Evolutionary conservation across 1,140 invertebrate species (phyloP), one percentile per base, ranked within the genome.

Genomic region (Condylostylus longicornis): DNA sequence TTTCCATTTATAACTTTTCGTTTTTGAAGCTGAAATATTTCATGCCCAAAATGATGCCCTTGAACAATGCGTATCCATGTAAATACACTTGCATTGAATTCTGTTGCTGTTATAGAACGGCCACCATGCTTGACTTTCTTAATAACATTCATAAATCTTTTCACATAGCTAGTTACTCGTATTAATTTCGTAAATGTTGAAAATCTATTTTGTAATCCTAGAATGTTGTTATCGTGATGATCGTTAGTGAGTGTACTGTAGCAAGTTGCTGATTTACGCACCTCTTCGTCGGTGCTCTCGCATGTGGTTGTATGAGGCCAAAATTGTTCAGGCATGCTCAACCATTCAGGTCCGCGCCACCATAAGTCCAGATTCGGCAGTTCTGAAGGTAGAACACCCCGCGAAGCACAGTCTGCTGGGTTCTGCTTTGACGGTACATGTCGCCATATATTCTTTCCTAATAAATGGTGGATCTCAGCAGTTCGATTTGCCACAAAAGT

Each of bases 401-500:
- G 34, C 1, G 42, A 45, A 8, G 43, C 37, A 6, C 45, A 13
- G 30, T 52, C 48, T 2, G 48, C 48, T 8, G 50, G 46, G 23
- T 52, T 53, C 3, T 40, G n/a, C 6, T 33, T 6, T 1, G 42
- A 36, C 10, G 29, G 15, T 3, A 52, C 45, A 35, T 52, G 43
- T 3, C 27, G 22, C 46, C 44, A 50, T 4, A 36, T 6, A 6
- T 18, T 15, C 9, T 15, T 18, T 12, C 7, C 1, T 2, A 39
- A 33, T 0, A 25, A 17, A 4, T 29, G 19, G n/a, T 42, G 41
- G 13, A 48, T 48, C 27, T 40, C 21, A 28, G 32, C 15, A 0
- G 48, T 38, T 4, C 51, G 34, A 34, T 56, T 50, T 1, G 45
- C 45, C 0, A 47, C 48, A 25, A 40, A 46, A 2, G 31, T 15